Conservation (phyloP, 1,140 invertebrate species). For the Drosophila rufa region DNA sequence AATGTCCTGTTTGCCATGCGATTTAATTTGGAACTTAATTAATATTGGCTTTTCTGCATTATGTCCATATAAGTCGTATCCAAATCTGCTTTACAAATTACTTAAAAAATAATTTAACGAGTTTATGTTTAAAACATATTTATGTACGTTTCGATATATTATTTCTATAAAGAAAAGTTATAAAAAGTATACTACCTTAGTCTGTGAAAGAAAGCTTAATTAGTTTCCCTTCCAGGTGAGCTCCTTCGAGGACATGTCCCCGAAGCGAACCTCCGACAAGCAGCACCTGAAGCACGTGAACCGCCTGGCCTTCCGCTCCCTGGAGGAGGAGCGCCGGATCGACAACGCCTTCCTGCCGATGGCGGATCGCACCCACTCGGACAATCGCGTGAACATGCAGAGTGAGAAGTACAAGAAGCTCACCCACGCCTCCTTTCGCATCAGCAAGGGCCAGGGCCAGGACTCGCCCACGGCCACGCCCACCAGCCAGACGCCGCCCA, state of each 20-base stretch:
- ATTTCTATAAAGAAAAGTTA: neutral
- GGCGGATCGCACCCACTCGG: slow-evolving; percentile 82
- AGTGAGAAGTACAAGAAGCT: slow-evolving; percentile 84
- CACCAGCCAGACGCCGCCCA: slow-evolving; percentile 54
- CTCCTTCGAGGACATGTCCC: slow-evolving; percentile 85
- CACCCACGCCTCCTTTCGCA: slow-evolving; percentile 82
- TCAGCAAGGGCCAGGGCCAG: slow-evolving; percentile 74
- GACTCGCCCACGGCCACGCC: slow-evolving; percentile 45
- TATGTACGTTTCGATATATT: too few relatives aligned
- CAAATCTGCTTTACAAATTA: too few relatives aligned
- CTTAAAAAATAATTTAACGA: too few relatives aligned
- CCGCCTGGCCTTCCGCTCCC: slow-evolving; percentile 79
- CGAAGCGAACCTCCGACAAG: slow-evolving; percentile 54
- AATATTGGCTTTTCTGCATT: too few relatives aligned
- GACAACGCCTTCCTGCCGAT: slow-evolving; percentile 84
- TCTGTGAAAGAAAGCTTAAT: slow-evolving; percentile 32
- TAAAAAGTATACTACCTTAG: neutral
- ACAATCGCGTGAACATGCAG: slow-evolving; percentile 83
- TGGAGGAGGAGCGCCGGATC: slow-evolving; percentile 84
- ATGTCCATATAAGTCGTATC: too few relatives aligned
- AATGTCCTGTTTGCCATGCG: too few relatives aligned
- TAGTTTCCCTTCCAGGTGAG: slow-evolving; percentile 59
- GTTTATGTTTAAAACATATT: too few relatives aligned
- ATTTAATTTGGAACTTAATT: too few relatives aligned
- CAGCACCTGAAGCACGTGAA: slow-evolving; percentile 80